Evolutionary conservation across 2,113 vertebrate genomes (phyloP).

Genomic region (Ceyx cyanopectus): DNA sequence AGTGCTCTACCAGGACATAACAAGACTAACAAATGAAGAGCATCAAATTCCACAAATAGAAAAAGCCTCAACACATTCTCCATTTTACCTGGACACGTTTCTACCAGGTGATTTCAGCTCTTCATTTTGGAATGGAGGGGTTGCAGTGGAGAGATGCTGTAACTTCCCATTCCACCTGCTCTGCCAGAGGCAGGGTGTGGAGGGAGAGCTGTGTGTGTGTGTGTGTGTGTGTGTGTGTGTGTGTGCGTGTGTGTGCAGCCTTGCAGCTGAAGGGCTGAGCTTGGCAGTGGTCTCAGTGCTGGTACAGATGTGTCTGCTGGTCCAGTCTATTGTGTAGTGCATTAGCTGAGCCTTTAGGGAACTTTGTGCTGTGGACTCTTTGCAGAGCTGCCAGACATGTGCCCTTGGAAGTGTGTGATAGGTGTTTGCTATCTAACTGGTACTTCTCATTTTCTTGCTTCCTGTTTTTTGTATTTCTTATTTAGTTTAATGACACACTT

Average conservation of each 20-base stretch:
- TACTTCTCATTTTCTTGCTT: neutral
- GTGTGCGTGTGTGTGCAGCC: no score
- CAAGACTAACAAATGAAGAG: neutral
- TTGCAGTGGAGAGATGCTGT: neutral
- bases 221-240: no score
- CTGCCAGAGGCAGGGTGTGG: neutral
- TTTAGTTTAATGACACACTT: fast-evolving
- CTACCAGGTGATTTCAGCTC: neutral
- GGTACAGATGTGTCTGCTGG: neutral
- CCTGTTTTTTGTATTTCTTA: neutral
- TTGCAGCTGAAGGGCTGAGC: fast-evolving
- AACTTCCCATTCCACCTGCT: fast-evolving
- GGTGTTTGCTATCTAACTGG: neutral
- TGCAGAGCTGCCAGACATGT: neutral
- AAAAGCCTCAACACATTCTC: neutral
- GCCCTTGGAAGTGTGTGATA: neutral
- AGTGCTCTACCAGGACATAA: neutral
- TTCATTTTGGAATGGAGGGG: neutral
- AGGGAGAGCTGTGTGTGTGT: neutral
- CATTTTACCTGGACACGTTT: neutral
- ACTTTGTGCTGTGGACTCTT: neutral
- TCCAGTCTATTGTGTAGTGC: neutral
- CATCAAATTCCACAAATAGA: neutral
- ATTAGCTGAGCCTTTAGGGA: neutral
- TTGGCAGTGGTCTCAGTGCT: fast-evolving